phyloP scores from a whole-genome alignment of 2,888 invertebrate species.

The Colostygia pectinataria region DNA sequence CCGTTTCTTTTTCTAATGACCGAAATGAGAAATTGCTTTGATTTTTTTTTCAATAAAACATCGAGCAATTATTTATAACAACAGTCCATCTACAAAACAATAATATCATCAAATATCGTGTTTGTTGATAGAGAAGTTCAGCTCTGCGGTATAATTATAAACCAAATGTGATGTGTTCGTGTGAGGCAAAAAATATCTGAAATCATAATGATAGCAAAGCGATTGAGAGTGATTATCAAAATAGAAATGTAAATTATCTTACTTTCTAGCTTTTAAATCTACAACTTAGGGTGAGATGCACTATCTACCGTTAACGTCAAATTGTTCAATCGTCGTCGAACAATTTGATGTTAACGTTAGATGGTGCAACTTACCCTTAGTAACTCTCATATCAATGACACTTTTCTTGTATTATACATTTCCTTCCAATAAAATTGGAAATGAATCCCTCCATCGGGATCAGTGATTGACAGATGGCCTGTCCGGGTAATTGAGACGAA shows the following conservation, averaged over 20 bases:
- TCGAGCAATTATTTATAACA: not conserved
- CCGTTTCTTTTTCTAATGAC: not conserved
- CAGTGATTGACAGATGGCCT: conserved; percentile 78
- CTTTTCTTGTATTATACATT: conserved; percentile 45
- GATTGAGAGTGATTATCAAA: no score
- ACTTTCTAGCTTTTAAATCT: no score
- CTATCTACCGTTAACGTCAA: no score
- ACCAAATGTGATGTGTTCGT: not conserved
- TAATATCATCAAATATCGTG: not conserved
- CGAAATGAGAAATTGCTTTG: not conserved
- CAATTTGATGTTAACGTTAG: no score
- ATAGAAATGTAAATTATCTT: no score
- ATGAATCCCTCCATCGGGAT: conserved; percentile 75
- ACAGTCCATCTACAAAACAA: no score
- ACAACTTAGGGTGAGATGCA: no score
- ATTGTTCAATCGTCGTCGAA: no score
- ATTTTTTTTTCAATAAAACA: conserved; percentile 11
- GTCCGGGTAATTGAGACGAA: conserved; percentile 79
- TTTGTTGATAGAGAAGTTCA: not conserved
- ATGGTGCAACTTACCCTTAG: no score
- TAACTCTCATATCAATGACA: conserved; percentile 25
- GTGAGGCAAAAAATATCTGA: not conserved
- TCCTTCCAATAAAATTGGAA: conserved; percentile 57
- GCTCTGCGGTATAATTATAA: not conserved
- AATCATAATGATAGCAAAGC: no score